phyloP scores from a whole-genome alignment of 2,113 vertebrate genomes.

The Prunella himalayana region DNA sequence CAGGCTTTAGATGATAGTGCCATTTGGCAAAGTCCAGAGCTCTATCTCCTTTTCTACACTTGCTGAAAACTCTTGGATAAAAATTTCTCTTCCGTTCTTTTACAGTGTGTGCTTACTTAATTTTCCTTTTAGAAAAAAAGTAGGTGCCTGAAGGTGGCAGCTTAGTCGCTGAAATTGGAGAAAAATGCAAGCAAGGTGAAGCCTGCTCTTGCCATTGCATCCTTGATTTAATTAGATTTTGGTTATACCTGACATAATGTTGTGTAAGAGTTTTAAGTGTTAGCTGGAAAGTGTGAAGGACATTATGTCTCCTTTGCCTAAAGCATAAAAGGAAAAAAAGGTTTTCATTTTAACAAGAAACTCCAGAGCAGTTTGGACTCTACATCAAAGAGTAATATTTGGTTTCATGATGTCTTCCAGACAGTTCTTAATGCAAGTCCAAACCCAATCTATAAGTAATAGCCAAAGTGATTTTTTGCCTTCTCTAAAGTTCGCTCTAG shows the following conservation, averaged over 20 bases:
- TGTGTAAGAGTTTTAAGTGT: neutral
- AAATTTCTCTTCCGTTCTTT: neutral
- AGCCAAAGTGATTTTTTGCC: neutral
- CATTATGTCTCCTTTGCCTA: neutral
- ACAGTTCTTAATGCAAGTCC: neutral
- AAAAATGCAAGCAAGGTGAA: neutral
- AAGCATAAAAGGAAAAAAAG: neutral
- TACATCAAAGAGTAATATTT: neutral
- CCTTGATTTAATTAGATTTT: slow-evolving; percentile 30
- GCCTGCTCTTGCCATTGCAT: neutral
- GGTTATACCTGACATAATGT: neutral
- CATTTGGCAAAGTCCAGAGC: neutral
- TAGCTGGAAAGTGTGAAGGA: neutral
- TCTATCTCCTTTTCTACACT: neutral
- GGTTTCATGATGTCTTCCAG: slow-evolving; percentile 23
- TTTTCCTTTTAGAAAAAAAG: neutral
- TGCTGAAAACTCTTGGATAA: neutral
- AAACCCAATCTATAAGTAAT: neutral
- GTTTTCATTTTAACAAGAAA: neutral
- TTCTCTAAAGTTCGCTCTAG: neutral
- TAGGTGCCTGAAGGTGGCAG: neutral
- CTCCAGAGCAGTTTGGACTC: neutral
- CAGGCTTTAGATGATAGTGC: neutral
- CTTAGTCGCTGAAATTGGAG: neutral
- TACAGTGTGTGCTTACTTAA: neutral